phyloP scores from a whole-genome alignment of 2,113 vertebrate genomes.

The Helogale parvula region DNA sequence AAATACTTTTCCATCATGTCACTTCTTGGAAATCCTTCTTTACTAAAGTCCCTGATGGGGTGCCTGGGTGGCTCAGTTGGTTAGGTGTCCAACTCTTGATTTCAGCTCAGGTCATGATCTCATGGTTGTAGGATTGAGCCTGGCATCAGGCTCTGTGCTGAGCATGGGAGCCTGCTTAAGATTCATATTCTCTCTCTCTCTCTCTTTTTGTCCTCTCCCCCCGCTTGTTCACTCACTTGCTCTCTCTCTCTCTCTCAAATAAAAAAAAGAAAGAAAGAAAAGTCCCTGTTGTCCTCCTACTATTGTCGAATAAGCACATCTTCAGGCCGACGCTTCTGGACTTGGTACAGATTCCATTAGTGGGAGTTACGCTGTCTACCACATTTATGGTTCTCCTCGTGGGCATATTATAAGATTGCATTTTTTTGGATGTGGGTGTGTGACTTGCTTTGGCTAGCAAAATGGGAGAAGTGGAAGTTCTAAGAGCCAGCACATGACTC shows the following conservation, averaged over 20 bases:
- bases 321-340: not conserved
- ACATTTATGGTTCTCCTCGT: not conserved
- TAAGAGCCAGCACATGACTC: not conserved
- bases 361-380: not conserved
- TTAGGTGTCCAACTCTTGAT: too few relatives aligned
- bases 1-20: conserved; percentile 24
- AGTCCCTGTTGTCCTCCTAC: not conserved
- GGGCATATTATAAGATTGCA: not conserved
- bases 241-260: too few relatives aligned
- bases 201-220: too few relatives aligned
- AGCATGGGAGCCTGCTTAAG: too few relatives aligned
- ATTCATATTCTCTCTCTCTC: too few relatives aligned
- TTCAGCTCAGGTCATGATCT: too few relatives aligned
- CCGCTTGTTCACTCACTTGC: too few relatives aligned
- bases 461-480: conserved; percentile 19
- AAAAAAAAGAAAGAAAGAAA: not conserved
- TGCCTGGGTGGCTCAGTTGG: too few relatives aligned
- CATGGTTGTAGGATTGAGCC: too few relatives aligned
- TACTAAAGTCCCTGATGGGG: not conserved
- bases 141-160: too few relatives aligned
- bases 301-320: not conserved
- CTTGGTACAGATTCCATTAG: not conserved
- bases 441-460: conserved; percentile 18
- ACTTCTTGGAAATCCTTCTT: not conserved
- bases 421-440: not conserved